These are phyloP conservation scores for Pedionomus torquatus DNA, from an alignment of 2,113 vertebrate species.

Conservation along the genomic window DNA sequence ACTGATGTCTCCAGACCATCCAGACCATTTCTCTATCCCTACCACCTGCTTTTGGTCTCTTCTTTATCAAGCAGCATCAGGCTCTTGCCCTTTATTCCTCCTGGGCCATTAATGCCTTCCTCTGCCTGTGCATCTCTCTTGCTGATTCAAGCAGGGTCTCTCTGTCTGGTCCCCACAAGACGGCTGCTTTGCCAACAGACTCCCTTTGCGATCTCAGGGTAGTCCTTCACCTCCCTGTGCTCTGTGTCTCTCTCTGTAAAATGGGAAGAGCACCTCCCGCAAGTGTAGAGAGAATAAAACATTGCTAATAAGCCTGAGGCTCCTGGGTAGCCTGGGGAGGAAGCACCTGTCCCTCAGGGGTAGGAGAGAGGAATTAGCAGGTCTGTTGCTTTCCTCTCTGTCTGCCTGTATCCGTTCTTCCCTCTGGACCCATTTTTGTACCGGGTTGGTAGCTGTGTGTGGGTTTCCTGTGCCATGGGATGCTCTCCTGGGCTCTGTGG, in stretches of 20 bases:
- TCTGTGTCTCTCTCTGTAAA: neutral
- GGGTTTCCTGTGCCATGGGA: neutral
- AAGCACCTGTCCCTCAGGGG: neutral
- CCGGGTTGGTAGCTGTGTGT: neutral
- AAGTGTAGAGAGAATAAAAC: neutral
- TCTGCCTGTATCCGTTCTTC: neutral
- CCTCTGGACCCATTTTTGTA: neutral
- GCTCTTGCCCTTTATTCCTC: neutral
- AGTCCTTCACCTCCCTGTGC: neutral
- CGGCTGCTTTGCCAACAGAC: neutral
- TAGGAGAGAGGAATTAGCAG: neutral
- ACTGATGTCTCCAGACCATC: neutral
- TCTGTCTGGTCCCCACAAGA: fast-evolving
- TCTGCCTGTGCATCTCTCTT: neutral
- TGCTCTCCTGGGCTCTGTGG: neutral
- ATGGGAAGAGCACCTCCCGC: neutral
- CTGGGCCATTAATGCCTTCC: neutral
- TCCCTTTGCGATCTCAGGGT: neutral
- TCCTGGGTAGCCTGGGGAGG: neutral
- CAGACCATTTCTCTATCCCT: neutral
- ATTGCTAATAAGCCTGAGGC: neutral
- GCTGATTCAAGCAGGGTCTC: neutral
- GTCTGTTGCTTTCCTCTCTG: neutral
- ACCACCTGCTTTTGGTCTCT: neutral
- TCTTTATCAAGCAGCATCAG: neutral